Evolutionary conservation across 2,888 invertebrate species (phyloP).

Genomic region (Drosophila histrio): DNA sequence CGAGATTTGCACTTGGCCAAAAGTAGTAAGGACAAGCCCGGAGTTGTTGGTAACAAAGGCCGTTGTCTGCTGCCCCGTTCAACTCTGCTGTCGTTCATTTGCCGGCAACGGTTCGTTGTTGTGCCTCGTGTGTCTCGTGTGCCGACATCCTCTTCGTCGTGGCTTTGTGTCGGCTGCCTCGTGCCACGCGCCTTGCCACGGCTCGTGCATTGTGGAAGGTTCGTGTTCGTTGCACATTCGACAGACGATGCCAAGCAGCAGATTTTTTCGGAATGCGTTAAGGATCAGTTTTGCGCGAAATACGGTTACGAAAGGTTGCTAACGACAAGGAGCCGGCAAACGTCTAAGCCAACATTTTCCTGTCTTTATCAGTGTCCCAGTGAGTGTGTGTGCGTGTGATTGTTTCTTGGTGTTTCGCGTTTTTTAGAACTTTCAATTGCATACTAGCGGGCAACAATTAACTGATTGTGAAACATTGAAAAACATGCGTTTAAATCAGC

Average conservation of each 20-base stretch:
- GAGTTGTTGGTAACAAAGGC: slow-evolving; percentile 40
- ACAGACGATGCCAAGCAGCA: slow-evolving; percentile 62
- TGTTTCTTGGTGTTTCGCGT: slow-evolving; percentile 18
- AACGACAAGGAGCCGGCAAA: slow-evolving; percentile 65
- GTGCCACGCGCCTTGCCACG: slow-evolving; percentile 20
- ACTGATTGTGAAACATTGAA: not conserved
- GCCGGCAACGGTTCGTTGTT: slow-evolving; percentile 57
- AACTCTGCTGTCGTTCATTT: slow-evolving; percentile 49
- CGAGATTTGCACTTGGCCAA: slow-evolving; percentile 62
- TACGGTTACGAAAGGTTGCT: slow-evolving; percentile 83
- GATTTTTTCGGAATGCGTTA: slow-evolving; percentile 82
- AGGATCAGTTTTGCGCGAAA: slow-evolving; percentile 84
- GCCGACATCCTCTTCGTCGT: slow-evolving; percentile 47
- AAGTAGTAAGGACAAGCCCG: slow-evolving; percentile 40
- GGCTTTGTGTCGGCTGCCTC: slow-evolving; percentile 41
- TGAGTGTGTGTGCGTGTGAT: slow-evolving; percentile 21
- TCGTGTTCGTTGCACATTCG: slow-evolving; percentile 80
- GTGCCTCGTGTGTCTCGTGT: slow-evolving; percentile 39
- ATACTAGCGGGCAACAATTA: slow-evolving; percentile 3
- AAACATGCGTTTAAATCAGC: not conserved
- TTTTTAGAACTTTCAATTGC: slow-evolving; percentile 26
- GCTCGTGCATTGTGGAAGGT: slow-evolving; percentile 71
- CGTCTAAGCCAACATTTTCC: slow-evolving; percentile 61
- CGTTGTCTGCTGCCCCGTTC: slow-evolving; percentile 36
- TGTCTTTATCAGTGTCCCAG: slow-evolving; percentile 33